Percentiles rank a stretch among this genome's conserved stretches.
Evolutionary conservation across 2,888 invertebrate species (phyloP).

Genomic region (Nomada lathburiana): DNA sequence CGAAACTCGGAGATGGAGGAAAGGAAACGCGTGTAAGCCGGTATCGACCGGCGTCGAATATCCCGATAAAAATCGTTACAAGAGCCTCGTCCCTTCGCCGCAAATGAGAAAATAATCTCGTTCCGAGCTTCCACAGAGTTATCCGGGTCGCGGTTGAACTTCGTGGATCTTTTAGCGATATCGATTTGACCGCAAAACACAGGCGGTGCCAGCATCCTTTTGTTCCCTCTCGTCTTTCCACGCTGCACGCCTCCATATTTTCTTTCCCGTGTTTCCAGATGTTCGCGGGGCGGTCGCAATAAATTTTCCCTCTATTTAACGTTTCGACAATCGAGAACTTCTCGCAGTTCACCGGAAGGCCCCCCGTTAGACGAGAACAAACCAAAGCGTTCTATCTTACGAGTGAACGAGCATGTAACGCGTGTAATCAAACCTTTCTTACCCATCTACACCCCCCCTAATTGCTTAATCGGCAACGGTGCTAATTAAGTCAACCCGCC

Average conservation of each 20-base stretch:
- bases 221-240: not conserved
- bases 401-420: not conserved
- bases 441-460: not conserved
- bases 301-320: not conserved
- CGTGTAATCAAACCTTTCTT: not conserved
- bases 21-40: slow-evolving; percentile 1
- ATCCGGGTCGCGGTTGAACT: slow-evolving; percentile 65
- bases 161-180: slow-evolving; percentile 76
- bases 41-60: slow-evolving; percentile 45
- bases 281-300: slow-evolving; percentile 5
- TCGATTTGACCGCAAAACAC: slow-evolving; percentile 67
- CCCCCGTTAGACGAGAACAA: not conserved
- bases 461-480: slow-evolving; percentile 14
- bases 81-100: slow-evolving; percentile 33
- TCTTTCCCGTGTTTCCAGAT: not conserved
- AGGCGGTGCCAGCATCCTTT: slow-evolving; percentile 15
- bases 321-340: not conserved
- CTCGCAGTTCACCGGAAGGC: not conserved
- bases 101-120: slow-evolving; percentile 60
- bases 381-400: no score
- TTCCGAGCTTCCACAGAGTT: slow-evolving; percentile 54
- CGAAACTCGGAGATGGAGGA: not conserved
- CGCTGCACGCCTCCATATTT: no score
- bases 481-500: slow-evolving; percentile 32
- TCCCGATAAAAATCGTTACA: slow-evolving; percentile 43